Evolutionary conservation across 53 echinoderm and acorn worm genomes (phyloP).

Genomic region (Actinopyga echinites): DNA sequence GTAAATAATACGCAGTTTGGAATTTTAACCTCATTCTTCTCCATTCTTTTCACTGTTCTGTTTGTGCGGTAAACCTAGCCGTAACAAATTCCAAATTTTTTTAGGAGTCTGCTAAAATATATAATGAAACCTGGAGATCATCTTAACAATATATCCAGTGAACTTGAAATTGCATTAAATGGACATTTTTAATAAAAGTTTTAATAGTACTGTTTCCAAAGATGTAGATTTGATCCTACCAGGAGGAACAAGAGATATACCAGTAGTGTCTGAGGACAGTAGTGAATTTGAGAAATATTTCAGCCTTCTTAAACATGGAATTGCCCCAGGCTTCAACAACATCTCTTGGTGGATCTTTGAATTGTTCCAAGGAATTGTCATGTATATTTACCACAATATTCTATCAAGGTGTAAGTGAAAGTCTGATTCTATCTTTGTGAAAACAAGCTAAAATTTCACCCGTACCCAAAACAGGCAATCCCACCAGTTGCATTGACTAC

Average conservation of each 20-base stretch:
- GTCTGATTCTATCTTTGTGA: not conserved
- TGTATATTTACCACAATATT: not conserved
- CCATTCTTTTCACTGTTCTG: too few species aligned
- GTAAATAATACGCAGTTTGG: too few species aligned
- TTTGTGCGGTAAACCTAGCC: too few species aligned
- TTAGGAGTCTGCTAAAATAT: not conserved
- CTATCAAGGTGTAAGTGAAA: not conserved
- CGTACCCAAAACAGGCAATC: not conserved
- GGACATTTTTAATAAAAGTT: not conserved
- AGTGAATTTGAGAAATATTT: not conserved
- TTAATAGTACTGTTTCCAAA: not conserved
- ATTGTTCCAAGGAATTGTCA: not conserved
- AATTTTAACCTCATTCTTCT: too few species aligned
- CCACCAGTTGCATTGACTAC: not conserved
- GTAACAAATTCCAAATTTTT: not conserved
- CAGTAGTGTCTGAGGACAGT: not conserved
- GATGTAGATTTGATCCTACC: not conserved
- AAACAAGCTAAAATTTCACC: too few species aligned
- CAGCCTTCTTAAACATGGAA: not conserved
- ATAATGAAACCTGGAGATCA: not conserved
- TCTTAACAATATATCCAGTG: not conserved
- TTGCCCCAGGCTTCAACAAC: not conserved
- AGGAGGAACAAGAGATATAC: not conserved
- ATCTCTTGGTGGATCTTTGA: not conserved
- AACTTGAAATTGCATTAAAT: slow-evolving; percentile 2